These are phyloP conservation scores for Scaptodrosophila lebanonensis DNA, from an alignment of 1,140 invertebrate genomes.

Conservation along the genomic window DNA sequence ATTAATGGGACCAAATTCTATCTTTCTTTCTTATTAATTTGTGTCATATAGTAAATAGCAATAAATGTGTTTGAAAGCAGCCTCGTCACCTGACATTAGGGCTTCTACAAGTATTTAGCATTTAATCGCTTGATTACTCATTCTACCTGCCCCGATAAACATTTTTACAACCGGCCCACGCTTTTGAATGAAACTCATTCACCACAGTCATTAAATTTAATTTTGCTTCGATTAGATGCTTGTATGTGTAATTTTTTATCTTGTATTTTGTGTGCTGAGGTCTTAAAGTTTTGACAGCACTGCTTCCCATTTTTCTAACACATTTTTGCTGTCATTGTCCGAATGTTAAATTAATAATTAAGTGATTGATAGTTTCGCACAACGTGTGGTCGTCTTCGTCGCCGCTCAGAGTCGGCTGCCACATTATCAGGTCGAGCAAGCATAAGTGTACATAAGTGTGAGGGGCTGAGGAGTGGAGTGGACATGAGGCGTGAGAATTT, in stretches of 20 bases:
- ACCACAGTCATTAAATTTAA: slow-evolving; percentile 57
- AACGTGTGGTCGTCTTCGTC: slow-evolving; percentile 45
- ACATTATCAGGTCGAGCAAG: too few species aligned
- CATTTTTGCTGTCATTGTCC: background rate
- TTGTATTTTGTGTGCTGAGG: slow-evolving; percentile 27
- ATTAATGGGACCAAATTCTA: too few species aligned
- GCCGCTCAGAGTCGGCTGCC: background rate
- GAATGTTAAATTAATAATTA: slow-evolving; percentile 55
- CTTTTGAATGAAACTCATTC: slow-evolving; percentile 13
- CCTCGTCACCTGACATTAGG: too few species aligned
- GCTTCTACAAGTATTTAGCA: too few species aligned
- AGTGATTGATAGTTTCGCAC: slow-evolving; percentile 58
- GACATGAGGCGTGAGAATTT: too few species aligned
- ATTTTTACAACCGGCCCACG: slow-evolving; percentile 2
- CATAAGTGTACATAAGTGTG: too few species aligned
- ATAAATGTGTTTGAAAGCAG: too few species aligned
- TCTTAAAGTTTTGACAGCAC: slow-evolving; percentile 43
- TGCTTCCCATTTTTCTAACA: slow-evolving; percentile 4
- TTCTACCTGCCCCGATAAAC: too few species aligned
- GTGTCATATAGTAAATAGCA: too few species aligned
- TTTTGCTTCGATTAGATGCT: slow-evolving; percentile 55
- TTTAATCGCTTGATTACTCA: too few species aligned
- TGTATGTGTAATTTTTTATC: slow-evolving; percentile 44
- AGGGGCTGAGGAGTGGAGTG: slow-evolving; percentile 14
- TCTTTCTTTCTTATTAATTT: too few species aligned